Percentiles rank a stretch among this genome's conserved stretches.
phyloP scores from a whole-genome alignment of 2,797 vertebrate genomes.

The Spheniscus humboldti region DNA sequence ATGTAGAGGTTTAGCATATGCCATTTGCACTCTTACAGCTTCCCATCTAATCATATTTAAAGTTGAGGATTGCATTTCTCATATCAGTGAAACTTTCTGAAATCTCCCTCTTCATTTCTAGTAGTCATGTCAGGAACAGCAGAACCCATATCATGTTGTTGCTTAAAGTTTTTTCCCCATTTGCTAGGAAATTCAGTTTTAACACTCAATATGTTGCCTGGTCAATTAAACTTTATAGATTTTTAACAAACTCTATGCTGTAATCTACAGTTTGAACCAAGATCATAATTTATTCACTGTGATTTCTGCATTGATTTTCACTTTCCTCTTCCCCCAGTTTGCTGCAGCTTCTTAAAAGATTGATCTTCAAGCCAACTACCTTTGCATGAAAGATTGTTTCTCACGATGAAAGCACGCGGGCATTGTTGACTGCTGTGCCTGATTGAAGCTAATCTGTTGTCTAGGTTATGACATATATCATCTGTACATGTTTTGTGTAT shows the following conservation, averaged over 20 bases:
- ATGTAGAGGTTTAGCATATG: background rate
- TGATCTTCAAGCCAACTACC: background rate
- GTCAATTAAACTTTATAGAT: background rate
- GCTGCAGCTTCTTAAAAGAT: background rate
- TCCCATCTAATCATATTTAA: background rate
- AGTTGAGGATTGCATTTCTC: background rate
- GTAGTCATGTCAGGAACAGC: background rate
- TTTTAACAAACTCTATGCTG: background rate
- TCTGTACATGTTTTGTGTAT: background rate
- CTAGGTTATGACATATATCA: background rate
- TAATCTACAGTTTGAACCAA: background rate
- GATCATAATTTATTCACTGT: background rate
- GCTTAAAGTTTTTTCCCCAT: background rate
- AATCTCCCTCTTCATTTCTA: background rate
- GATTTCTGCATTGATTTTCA: background rate
- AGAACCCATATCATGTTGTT: background rate
- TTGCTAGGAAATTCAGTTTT: background rate
- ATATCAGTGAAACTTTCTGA: background rate
- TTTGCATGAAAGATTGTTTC: background rate
- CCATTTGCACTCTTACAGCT: background rate
- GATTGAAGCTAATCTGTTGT: background rate
- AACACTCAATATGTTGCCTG: background rate
- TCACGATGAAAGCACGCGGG: background rate
- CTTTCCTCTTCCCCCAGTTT: background rate
- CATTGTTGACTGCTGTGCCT: background rate